A percentile compares a stretch with the other conserved stretches of the same genome.
Conservation (phyloP, 2,888 invertebrate genomes). For the Minunthozetes semirufus region DNA sequence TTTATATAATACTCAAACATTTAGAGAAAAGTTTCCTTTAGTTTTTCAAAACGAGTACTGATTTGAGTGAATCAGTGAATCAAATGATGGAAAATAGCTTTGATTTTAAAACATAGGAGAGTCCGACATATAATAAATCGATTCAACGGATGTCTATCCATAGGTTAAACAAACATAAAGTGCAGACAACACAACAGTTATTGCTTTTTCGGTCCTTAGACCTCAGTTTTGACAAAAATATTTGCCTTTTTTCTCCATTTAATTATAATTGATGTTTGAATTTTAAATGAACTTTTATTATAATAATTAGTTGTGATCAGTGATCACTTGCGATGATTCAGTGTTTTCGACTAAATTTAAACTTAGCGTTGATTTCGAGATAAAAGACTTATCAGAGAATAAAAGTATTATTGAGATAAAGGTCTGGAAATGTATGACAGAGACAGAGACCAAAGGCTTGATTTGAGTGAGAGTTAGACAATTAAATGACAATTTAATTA, state of each 20-base stretch:
- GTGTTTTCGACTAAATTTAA: not conserved
- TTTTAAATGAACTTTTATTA: too few species aligned
- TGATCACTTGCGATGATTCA: not conserved
- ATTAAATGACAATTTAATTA: not conserved
- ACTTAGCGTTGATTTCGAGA: not conserved
- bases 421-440: not conserved
- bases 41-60: not conserved
- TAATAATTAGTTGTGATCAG: too few species aligned
- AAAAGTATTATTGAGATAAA: not conserved
- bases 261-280: too few species aligned
- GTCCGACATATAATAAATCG: not conserved
- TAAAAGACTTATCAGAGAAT: not conserved
- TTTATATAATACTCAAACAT: not conserved
- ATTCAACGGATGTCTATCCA: not conserved
- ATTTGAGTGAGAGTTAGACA: not conserved
- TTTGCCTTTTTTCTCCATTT: too few species aligned
- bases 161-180: not conserved
- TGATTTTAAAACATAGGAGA: not conserved
- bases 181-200: too few species aligned
- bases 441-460: not conserved
- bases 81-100: not conserved
- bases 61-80: too few species aligned
- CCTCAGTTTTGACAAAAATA: too few species aligned
- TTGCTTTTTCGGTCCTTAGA: too few species aligned
- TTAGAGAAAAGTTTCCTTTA: not conserved